phyloP scores from a whole-genome alignment of 2,113 vertebrate genomes.

The Cryptotis parvus region DNA sequence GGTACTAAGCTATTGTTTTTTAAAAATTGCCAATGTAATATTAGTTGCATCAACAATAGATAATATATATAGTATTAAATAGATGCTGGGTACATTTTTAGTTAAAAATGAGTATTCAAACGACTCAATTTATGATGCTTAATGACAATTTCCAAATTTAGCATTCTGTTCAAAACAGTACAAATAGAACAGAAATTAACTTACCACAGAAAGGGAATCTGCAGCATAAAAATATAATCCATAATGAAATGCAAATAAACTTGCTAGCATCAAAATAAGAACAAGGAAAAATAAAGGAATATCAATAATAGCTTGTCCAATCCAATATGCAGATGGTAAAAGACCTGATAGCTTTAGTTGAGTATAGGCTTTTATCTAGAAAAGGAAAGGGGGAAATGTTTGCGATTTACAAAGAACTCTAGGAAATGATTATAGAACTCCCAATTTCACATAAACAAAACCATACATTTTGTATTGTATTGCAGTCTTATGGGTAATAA shows the following conservation, averaged over 20 bases:
- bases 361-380: conserved; percentile 95
- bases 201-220: conserved; percentile 93
- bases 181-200: conserved; percentile 67
- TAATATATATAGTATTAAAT: not conserved
- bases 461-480: conserved; percentile 15
- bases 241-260: conserved; percentile 94
- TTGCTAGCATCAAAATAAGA: conserved; percentile 91
- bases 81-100: not conserved
- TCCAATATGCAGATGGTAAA: conserved; percentile 97
- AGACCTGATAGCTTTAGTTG: conserved; percentile 96
- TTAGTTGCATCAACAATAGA: too few relatives aligned
- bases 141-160: too few relatives aligned
- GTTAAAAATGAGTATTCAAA: not conserved
- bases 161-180: conserved; percentile 27
- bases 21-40: too few relatives aligned
- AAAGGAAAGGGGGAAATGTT: not conserved
- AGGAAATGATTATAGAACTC: not conserved
- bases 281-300: conserved; percentile 94
- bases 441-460: conserved; percentile 39
- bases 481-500: not conserved
- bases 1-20: too few relatives aligned
- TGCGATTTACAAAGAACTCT: conserved; percentile 16
- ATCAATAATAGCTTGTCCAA: conserved; percentile 93
- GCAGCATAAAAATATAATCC: conserved; percentile 91
- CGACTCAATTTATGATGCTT: not conserved